Base-by-base conservation (phyloP, 2,113 vertebrate genomes). In the Turnix velox region DNA sequence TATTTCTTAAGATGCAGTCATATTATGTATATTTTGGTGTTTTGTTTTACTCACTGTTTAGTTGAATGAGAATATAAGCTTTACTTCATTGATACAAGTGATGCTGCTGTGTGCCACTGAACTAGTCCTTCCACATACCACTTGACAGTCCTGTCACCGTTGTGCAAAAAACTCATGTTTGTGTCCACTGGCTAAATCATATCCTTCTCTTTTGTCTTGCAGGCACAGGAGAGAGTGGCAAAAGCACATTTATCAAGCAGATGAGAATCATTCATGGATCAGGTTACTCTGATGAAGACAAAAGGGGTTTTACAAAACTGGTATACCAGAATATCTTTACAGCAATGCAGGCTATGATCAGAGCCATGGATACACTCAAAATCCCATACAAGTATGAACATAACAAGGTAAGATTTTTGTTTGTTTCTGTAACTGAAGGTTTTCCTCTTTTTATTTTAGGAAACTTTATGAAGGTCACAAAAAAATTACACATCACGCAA, bases 291-390 rank as follows among this genome's bases (percentile, higher is more conserved):
- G 99, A 99, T 71, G 99, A 99, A 96, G 99, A 99, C 97, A 99
- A 98, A 97, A 98, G 98, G 85, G 97, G 98, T 66, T 99, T 99
- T 98, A 99, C 98, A 67, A 98, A 98, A 96, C 84, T 99, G 95
- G 99, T 99, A 84, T 99, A 98, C 96, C 99, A 99, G 98, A 99
- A 99, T 98, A 99, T 99, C 97, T 98, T 99, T 97, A 99, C 98
- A 30, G 98, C 99, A 91, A 98, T 99, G 98, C 99, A 99, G 97
- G 97, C 99, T 91, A 99, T 99, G 99, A 98, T 99, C 96, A 98
- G 98, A 91, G 99, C 99, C 78, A 99, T 99, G 99, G 98, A 98
- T 71, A 98, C 98, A 0, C 98, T 99, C 89, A 98, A 98, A 97
- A 99, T 99, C 94, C 98, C 98, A 22, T 99, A 99, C 98, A 99